Conservation (phyloP, 2,888 invertebrate genomes). For the Cotesia congregata region DNA sequence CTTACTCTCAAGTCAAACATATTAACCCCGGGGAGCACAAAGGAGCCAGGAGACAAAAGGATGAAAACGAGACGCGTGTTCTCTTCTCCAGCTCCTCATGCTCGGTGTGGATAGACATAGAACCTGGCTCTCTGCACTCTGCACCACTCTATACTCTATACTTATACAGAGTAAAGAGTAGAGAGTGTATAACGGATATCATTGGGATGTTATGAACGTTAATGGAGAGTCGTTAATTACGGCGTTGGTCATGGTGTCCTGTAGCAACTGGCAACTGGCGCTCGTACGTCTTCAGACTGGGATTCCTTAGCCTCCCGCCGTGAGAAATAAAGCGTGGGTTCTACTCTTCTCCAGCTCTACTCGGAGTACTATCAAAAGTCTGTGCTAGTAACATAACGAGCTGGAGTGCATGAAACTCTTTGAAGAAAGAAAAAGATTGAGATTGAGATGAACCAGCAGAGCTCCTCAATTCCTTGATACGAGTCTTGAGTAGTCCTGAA, state of each 20-base stretch:
- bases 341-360: not conserved
- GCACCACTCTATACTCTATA: too few species aligned
- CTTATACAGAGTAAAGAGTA: too few species aligned
- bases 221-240: conserved; percentile 54
- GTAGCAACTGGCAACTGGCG: conserved; percentile 38
- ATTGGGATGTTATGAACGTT: conserved; percentile 52
- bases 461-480: not conserved
- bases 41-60: not conserved
- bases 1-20: conserved; percentile 1
- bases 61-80: not conserved
- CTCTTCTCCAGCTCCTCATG: not conserved
- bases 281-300: conserved; percentile 45
- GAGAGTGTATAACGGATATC: conserved; percentile 49
- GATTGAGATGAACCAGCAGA: not conserved
- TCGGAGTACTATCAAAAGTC: not conserved
- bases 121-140: too few species aligned
- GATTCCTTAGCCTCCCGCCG: conserved; percentile 47
- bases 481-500: not conserved
- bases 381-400: conserved; percentile 26
- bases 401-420: not conserved
- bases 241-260: conserved; percentile 48
- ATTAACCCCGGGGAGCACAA: not conserved
- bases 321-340: conserved; percentile 51
- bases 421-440: not conserved
- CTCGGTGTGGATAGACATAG: too few species aligned